A percentile compares a stretch with the other conserved stretches of the same genome.
phyloP scores from a whole-genome alignment of 2,797 vertebrate genomes.

The Helostoma temminkii region DNA sequence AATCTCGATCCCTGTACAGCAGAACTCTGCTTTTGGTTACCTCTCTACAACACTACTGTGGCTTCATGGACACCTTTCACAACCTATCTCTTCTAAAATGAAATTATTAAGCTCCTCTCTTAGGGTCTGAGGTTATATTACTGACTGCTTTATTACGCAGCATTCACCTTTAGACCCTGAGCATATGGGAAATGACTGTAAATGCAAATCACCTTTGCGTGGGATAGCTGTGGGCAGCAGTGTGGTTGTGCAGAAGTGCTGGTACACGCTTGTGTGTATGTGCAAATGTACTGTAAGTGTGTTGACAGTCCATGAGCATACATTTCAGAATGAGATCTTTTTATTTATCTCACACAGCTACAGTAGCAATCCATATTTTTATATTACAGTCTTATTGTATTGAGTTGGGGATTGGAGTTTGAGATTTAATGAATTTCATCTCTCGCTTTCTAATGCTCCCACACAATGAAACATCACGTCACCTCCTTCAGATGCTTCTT shows the following conservation, averaged over 20 bases:
- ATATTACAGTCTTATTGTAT: constrained; percentile 76
- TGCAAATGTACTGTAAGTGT: constrained; percentile 3
- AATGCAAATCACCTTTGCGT: constrained; percentile 68
- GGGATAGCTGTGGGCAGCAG: constrained; percentile 53
- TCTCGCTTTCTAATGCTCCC: constrained; percentile 58
- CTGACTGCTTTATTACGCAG: constrained; percentile 62
- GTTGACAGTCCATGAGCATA: constrained; percentile 8
- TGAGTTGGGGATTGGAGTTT: constrained; percentile 65
- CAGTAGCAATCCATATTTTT: constrained; percentile 72
- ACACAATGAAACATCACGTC: constrained; percentile 66
- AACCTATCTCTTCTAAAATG: constrained; percentile 10
- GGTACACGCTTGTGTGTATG: not conserved
- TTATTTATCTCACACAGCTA: constrained; percentile 60
- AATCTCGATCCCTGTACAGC: constrained; percentile 30
- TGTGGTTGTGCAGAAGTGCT: constrained; percentile 41
- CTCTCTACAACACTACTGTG: not conserved
- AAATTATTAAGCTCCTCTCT: constrained; percentile 40
- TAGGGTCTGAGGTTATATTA: constrained; percentile 54
- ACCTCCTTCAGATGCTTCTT: constrained; percentile 46
- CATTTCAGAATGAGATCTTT: constrained; percentile 55
- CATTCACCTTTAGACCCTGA: constrained; percentile 49
- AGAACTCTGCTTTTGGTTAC: constrained; percentile 33
- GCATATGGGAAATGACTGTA: constrained; percentile 62
- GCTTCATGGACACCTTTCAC: not conserved
- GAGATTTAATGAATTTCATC: constrained; percentile 80